Percentiles rank a stretch among this genome's conserved stretches.
phyloP scores from a whole-genome alignment of 2,113 vertebrate species.

The Chitala chitala region DNA sequence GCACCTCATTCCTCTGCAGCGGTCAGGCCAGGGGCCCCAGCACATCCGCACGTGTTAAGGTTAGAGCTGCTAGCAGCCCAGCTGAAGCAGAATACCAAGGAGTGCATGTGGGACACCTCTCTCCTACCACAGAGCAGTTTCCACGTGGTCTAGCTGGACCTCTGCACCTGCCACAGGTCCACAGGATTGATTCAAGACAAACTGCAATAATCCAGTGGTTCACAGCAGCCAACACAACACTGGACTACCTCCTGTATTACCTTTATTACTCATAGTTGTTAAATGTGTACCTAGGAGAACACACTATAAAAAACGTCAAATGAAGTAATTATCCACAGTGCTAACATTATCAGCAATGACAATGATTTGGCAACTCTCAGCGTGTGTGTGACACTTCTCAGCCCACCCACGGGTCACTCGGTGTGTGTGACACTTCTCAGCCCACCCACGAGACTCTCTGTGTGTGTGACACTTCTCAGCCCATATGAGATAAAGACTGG shows the following conservation, averaged over 20 bases:
- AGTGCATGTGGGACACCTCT: neutral
- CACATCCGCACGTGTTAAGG: too few relatives aligned
- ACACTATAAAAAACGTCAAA: neutral
- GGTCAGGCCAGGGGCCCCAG: too few relatives aligned
- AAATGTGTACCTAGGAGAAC: neutral
- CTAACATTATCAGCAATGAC: neutral
- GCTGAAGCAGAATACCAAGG: neutral
- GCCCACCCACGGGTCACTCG: too few relatives aligned
- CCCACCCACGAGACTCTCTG: too few relatives aligned
- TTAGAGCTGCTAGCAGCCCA: too few relatives aligned
- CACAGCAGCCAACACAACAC: neutral
- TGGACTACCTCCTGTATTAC: too few relatives aligned
- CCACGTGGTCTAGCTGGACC: neutral
- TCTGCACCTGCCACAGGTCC: neutral
- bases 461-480: too few relatives aligned
- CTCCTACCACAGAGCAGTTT: neutral
- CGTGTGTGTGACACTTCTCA: too few relatives aligned
- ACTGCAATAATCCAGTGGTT: neutral
- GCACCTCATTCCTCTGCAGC: neutral
- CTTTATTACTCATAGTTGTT: too few relatives aligned
- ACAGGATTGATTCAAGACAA: neutral
- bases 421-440: too few relatives aligned
- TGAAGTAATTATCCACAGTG: neutral
- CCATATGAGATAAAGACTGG: too few relatives aligned
- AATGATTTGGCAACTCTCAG: too few relatives aligned